Percentiles rank a stretch among this genome's conserved stretches.
These are phyloP conservation scores for Oncopodura yosiiana DNA, from an alignment of 1,140 invertebrate species.

Conservation along the genomic window DNA sequence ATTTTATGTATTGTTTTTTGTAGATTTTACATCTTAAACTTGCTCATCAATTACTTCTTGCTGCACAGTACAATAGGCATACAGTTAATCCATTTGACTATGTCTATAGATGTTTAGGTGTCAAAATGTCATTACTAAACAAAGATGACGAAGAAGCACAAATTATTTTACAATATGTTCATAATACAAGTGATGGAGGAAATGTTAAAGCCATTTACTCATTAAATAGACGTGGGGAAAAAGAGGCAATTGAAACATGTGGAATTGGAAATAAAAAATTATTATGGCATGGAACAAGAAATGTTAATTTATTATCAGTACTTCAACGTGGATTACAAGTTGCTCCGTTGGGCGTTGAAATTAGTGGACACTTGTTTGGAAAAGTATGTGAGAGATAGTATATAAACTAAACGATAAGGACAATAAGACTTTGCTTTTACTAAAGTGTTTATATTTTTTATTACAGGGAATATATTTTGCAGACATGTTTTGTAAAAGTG, in stretches of 20 bases:
- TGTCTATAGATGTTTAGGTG: conserved; percentile 41
- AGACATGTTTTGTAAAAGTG: conserved; percentile 41
- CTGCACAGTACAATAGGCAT: conserved; percentile 37
- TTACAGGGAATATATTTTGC: conserved; percentile 42
- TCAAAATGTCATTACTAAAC: conserved; percentile 38
- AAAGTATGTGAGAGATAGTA: conserved; percentile 22
- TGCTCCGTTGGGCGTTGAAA: conserved; percentile 39
- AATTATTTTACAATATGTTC: conserved; percentile 44
- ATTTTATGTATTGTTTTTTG: no score
- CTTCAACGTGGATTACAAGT: conserved; percentile 40
- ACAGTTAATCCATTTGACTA: conserved; percentile 44
- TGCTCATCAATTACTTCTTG: conserved; percentile 41
- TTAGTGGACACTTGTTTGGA: conserved; percentile 41
- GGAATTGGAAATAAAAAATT: conserved; percentile 38
- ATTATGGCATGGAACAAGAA: conserved; percentile 44
- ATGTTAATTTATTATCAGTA: conserved; percentile 42
- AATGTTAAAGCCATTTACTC: conserved; percentile 40
- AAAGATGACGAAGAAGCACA: conserved; percentile 39
- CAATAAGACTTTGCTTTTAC: neutral
- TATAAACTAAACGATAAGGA: no score
- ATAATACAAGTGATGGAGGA: conserved; percentile 38
- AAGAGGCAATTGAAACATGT: conserved; percentile 28
- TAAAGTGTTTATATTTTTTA: neutral
- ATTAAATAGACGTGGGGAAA: conserved; percentile 37
- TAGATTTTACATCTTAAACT: conserved; percentile 40